Base-by-base conservation (phyloP, 1,140 invertebrate genomes). In the Caerostris extrusa region DNA sequence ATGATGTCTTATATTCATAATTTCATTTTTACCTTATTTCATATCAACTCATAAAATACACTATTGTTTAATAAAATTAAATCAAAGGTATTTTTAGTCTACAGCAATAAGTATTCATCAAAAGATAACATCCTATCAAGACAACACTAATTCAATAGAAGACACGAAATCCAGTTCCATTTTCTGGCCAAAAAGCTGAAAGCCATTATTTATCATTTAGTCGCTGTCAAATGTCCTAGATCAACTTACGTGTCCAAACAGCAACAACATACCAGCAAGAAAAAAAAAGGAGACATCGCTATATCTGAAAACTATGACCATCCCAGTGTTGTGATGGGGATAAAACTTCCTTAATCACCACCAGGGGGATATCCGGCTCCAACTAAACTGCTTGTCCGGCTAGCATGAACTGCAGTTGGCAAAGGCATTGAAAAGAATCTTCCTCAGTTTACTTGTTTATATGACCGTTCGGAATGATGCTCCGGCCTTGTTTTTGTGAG, bases 381-480 rank as follows among this genome's bases (percentile, higher is more conserved):
- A 88, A 50, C 17, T 50, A 77, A 77, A 77, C 82, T 57, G 55
- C 55, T 19, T 85, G 82, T 85, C 55, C 55, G 3, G 67, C 67
- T 2, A 7, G 64, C 57, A 77, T 61, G 19, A 90, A 90, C 60
- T 90, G 88, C 64, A 90, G 34, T 64, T 55, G 3, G 0, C 17
- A 56, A 53, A 86, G 57, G 7, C 34, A 82, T 82, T 85, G 17
- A 57, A 85, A 85, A 60, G 82, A 60, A 85, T 58, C 67, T 88
- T 64, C 55, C 60, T 67, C 86, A 55, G 86, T 88, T 61, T 88
- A 64, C 86, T 90, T 90, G 88, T 90, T 90, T 90, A 90, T 90
- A 71, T 90, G 19, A 17, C 55, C 67, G 57, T 77, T n/a, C 56
- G 77, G 88, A 61, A 88, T 88, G 58, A 53, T n/a, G n/a, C n/a